These are phyloP conservation scores for Melanotaenia maccullochi DNA, from an alignment of 2,797 vertebrate species.

Conservation along the genomic window DNA sequence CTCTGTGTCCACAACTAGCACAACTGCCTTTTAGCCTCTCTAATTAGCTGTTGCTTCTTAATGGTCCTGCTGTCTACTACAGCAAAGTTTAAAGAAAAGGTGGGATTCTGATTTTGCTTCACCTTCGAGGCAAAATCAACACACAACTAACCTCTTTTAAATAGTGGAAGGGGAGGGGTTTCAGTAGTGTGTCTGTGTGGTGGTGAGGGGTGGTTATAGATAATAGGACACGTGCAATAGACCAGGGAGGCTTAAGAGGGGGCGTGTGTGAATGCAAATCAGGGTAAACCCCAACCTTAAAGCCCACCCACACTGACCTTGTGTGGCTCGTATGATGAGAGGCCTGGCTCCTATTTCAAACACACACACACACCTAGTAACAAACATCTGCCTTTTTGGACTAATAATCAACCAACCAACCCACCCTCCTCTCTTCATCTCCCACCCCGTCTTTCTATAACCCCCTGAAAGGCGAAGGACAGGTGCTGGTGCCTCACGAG, in stretches of 20 bases:
- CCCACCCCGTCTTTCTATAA: conserved; percentile 13
- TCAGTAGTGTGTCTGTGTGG: conserved; percentile 25
- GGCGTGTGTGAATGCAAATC: conserved; percentile 53
- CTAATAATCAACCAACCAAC: conserved; percentile 39
- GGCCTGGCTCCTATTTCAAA: conserved; percentile 13
- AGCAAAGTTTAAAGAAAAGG: conserved; percentile 45
- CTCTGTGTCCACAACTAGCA: conserved; percentile 27
- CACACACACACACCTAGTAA: conserved; percentile 17
- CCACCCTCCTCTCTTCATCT: background rate
- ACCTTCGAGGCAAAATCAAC: conserved; percentile 66
- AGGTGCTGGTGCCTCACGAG: conserved; percentile 59
- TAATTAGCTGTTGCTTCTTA: conserved; percentile 66
- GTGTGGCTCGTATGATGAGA: conserved; percentile 9
- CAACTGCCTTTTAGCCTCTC: conserved; percentile 51
- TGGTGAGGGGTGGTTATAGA: conserved; percentile 26
- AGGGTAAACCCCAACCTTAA: conserved; percentile 30
- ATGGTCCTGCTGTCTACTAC: conserved; percentile 40
- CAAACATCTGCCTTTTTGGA: conserved; percentile 45
- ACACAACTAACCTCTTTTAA: conserved; percentile 62
- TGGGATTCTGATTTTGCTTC: conserved; percentile 52
- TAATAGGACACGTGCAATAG: conserved; percentile 54
- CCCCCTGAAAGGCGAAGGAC: conserved; percentile 53
- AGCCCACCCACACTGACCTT: conserved; percentile 30
- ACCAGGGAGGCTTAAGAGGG: conserved; percentile 42
- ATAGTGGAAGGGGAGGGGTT: conserved; percentile 10